phyloP scores from a whole-genome alignment of 2,113 vertebrate species.

The Pelmatolapia mariae region DNA sequence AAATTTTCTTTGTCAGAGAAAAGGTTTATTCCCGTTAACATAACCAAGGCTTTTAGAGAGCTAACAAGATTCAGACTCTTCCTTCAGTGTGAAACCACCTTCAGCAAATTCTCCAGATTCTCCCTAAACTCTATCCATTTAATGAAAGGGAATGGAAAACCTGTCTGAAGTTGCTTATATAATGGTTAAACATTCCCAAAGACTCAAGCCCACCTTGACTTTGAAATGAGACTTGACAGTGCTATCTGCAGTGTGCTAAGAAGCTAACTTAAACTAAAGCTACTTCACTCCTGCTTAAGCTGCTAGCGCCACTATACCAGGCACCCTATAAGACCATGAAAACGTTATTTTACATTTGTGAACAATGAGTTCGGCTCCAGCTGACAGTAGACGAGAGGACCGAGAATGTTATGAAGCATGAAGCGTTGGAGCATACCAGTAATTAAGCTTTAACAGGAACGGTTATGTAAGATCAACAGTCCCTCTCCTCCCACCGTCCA shows the following conservation, averaged over 20 bases:
- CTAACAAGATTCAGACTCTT: neutral
- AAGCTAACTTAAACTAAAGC: conserved; percentile 43
- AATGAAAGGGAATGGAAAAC: neutral
- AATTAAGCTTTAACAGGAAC: conserved; percentile 34
- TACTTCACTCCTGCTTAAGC: conserved; percentile 48
- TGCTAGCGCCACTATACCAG: conserved; percentile 34
- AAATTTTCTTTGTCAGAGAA: neutral
- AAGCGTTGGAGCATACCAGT: conserved; percentile 25
- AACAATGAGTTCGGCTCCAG: conserved; percentile 38
- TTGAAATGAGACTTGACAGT: conserved; percentile 35
- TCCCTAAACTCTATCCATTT: neutral
- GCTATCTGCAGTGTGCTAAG: conserved; percentile 49
- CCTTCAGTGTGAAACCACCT: neutral
- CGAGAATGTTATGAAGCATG: conserved; percentile 27
- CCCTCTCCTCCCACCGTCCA: conserved; percentile 8
- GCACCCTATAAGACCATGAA: conserved; percentile 42
- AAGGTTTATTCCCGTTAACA: neutral
- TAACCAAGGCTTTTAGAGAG: neutral
- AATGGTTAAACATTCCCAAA: conserved; percentile 13
- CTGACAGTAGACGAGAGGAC: conserved; percentile 23
- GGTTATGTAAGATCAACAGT: conserved; percentile 5
- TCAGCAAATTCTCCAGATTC: neutral
- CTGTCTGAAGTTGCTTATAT: neutral
- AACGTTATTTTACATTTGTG: conserved; percentile 63
- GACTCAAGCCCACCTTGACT: conserved; percentile 24